Evolutionary conservation across 2,113 vertebrate species (phyloP).

Genomic region (Poecilia latipinna): DNA sequence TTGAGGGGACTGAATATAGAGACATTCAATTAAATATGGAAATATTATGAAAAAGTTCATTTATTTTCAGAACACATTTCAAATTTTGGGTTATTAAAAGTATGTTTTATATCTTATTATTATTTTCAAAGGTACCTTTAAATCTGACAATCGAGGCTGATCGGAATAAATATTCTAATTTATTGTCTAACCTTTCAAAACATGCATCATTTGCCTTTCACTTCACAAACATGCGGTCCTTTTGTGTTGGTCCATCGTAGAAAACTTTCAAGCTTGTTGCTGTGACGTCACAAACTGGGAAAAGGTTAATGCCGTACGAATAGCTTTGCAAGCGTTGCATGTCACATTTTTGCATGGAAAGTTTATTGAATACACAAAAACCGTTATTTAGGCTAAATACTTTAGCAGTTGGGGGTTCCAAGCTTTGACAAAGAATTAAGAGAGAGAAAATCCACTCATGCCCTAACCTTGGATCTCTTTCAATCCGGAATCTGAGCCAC

Average conservation of each 20-base stretch:
- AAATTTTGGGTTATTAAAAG: too few species aligned
- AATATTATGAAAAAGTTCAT: too few species aligned
- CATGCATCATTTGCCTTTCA: too few species aligned
- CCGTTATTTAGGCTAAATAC: background rate
- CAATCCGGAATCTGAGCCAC: constrained; percentile 35
- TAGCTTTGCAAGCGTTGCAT: background rate
- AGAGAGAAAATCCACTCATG: constrained; percentile 3
- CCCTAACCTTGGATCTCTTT: constrained; percentile 30
- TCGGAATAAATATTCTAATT: too few species aligned
- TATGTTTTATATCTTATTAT: too few species aligned
- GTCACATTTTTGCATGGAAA: background rate
- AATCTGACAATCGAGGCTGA: too few species aligned
- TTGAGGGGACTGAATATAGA: background rate
- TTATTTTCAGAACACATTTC: too few species aligned
- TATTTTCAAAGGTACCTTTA: too few species aligned
- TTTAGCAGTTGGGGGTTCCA: constrained; percentile 1
- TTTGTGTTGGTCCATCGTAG: background rate
- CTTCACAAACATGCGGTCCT: background rate
- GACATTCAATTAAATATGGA: too few species aligned
- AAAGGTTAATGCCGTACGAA: background rate
- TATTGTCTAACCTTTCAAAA: background rate
- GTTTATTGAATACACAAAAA: too few species aligned
- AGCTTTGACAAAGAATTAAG: constrained; percentile 17
- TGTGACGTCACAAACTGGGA: background rate
- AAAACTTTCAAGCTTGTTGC: background rate